Percentiles rank a stretch among this genome's conserved stretches.
Evolutionary conservation across 1,140 invertebrate genomes (phyloP).

Genomic region (Eupristina koningsbergeri): DNA sequence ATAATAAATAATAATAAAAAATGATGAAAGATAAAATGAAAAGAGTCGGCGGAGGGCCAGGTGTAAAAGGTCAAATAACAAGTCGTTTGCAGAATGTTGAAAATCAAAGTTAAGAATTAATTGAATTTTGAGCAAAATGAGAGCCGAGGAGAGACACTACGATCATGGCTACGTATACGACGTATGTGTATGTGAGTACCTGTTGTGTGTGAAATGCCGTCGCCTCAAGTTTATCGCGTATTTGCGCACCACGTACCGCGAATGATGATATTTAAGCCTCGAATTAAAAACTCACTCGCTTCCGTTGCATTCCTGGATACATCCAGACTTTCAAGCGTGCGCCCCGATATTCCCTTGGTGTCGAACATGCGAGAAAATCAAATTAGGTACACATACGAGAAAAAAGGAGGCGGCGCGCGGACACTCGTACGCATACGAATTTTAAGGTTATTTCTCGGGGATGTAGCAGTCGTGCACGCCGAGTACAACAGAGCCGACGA

Average conservation of each 20-base stretch:
- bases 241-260: constrained; percentile 13
- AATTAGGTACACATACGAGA: constrained; percentile 24
- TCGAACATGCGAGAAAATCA: constrained; percentile 49
- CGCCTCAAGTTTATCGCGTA: constrained; percentile 10
- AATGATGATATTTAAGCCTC: neutral
- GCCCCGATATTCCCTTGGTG: neutral
- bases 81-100: neutral
- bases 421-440: constrained; percentile 8
- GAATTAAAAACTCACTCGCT: neutral
- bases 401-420: constrained; percentile 28
- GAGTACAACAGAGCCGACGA: neutral
- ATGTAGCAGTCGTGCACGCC: neutral
- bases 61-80: neutral
- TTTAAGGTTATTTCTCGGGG: constrained; percentile 47
- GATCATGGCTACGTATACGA: constrained; percentile 44
- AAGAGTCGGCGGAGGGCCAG: no score
- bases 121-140: constrained; percentile 26
- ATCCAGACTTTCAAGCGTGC: neutral
- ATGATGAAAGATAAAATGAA: neutral
- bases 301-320: constrained; percentile 8
- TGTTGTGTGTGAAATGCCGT: constrained; percentile 42
- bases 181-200: constrained; percentile 42
- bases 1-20: neutral
- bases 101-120: neutral
- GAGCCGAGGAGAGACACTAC: constrained; percentile 34